A percentile compares a stretch with the other conserved stretches of the same genome.
These are phyloP conservation scores for Dolichoris vasculosae DNA, from an alignment of 1,140 invertebrate species.

Conservation along the genomic window DNA sequence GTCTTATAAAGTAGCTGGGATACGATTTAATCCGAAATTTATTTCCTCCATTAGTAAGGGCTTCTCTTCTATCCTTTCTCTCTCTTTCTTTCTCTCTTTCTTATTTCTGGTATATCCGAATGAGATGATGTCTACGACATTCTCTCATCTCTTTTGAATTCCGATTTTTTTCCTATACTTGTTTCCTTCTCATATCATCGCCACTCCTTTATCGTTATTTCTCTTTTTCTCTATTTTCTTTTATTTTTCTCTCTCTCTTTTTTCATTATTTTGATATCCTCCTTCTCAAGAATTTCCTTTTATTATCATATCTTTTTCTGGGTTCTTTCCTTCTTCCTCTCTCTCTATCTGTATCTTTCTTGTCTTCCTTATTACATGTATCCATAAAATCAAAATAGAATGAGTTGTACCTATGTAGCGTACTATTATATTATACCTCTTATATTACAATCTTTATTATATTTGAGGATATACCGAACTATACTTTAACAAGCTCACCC, in stretches of 20 bases:
- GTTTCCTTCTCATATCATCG: slow-evolving; percentile 42
- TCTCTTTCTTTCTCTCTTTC: slow-evolving; percentile 9
- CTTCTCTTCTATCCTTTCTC: slow-evolving; percentile 68
- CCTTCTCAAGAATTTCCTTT: slow-evolving; percentile 48
- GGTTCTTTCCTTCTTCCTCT: neutral
- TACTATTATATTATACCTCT: slow-evolving; percentile 71
- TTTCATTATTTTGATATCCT: slow-evolving; percentile 39
- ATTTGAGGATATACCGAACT: slow-evolving; percentile 60
- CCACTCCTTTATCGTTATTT: slow-evolving; percentile 48
- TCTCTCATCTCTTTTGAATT: slow-evolving; percentile 52
- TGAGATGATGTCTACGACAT: slow-evolving; percentile 69
- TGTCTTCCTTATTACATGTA: neutral
- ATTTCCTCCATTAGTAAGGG: slow-evolving; percentile 76
- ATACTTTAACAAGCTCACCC: slow-evolving; percentile 64
- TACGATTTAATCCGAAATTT: slow-evolving; percentile 76
- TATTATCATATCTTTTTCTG: slow-evolving; percentile 45
- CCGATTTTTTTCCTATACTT: neutral
- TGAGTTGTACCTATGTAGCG: slow-evolving; percentile 58
- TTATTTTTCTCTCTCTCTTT: neutral
- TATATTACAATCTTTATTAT: slow-evolving; percentile 75
- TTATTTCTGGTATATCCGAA: slow-evolving; percentile 52
- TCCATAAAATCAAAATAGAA: slow-evolving; percentile 65
- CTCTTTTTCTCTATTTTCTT: slow-evolving; percentile 24
- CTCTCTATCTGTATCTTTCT: slow-evolving; percentile 45
- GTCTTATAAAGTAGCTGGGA: slow-evolving; percentile 73